A percentile compares a stretch with the other conserved stretches of the same genome.
phyloP scores from a whole-genome alignment of 2,888 invertebrate genomes.

The Mallateleia sp. region DNA sequence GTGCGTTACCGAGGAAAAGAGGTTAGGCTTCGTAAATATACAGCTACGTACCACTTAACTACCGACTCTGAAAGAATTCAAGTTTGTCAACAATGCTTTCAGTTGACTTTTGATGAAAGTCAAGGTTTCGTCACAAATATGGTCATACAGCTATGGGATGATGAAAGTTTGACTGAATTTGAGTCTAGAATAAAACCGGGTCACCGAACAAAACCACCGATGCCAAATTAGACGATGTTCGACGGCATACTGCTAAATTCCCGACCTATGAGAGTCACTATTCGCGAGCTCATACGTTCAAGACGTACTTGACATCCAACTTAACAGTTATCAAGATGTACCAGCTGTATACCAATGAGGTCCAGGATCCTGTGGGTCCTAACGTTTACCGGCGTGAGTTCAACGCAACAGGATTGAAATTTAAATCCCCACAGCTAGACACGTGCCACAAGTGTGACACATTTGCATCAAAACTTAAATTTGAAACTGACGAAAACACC shows the following conservation, averaged over 20 bases:
- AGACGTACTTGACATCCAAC: constrained; percentile 56
- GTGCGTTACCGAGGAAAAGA: constrained; percentile 20
- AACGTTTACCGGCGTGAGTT: too few species aligned
- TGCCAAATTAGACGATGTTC: neutral
- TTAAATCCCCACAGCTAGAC: constrained; percentile 76
- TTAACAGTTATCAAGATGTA: constrained; percentile 48
- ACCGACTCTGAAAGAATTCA: constrained; percentile 35
- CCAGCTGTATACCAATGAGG: constrained; percentile 32
- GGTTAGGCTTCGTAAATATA: constrained; percentile 29
- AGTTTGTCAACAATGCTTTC: constrained; percentile 44
- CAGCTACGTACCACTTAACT: constrained; percentile 26
- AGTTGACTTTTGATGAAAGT: constrained; percentile 28
- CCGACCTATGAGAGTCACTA: constrained; percentile 70
- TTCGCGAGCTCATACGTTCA: constrained; percentile 43
- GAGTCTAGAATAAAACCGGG: constrained; percentile 21
- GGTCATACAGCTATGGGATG: constrained; percentile 22
- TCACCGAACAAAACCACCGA: constrained; percentile 34
- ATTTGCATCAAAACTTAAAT: constrained; percentile 40
- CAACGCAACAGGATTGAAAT: constrained; percentile 67
- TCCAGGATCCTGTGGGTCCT: constrained; percentile 27
- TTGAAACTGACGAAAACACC: constrained; percentile 23
- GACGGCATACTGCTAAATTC: constrained; percentile 38
- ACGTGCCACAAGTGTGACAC: constrained; percentile 74
- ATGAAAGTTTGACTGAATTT: too few species aligned
- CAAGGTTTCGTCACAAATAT: constrained; percentile 37